Evolutionary conservation across 2,888 invertebrate species (phyloP), one percentile per base, ranked within the genome.

Genomic region (Cryptocheilus praepositus): DNA sequence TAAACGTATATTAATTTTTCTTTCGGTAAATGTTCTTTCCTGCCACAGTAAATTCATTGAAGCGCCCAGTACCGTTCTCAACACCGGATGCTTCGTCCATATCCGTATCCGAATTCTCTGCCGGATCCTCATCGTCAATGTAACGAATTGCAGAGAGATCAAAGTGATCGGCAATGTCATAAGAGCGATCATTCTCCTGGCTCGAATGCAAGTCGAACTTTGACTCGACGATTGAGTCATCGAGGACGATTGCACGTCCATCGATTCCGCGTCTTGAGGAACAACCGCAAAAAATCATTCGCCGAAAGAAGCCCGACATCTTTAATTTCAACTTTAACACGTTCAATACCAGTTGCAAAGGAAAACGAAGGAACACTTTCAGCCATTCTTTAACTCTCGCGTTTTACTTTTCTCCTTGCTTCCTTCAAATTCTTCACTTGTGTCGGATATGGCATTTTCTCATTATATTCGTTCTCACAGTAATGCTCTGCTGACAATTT

Each of bases 121-220:
- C 76, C 18, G 70, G 61, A 21, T 85, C 87, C 61, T 88, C 88
- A 58, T 88, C 88, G 74, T 88, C 88, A 67, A 88, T 88, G 64
- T 81, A 88, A 75, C 81, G 87, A 72, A 88, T 84, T 49, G 77
- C 71, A 21, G 87, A 85, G 21, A 87, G 73, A 74, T 88, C 86
- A 63, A 88, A 88, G 69, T 83, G 81, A 28, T 19, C 60, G 7
- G 64, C 74, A 15, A 78, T 16, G 19, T 74, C 74, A n/a, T 49
- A 18, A 16, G 68, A 64, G 21, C 25, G 15, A 7, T 71, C 64
- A 60, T 60, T 44, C 13, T 55, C 67, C 25, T 8, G 18, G 43
- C 36, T 28, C 54, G 52, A 28, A 11, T 55, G 59, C 5, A 64
- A 68, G 54, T 53, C 18, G 11, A 71, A 64, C 65, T 72, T 74